These are phyloP conservation scores for Gobius niger DNA, from an alignment of 2,113 vertebrate genomes.

Conservation along the genomic window DNA sequence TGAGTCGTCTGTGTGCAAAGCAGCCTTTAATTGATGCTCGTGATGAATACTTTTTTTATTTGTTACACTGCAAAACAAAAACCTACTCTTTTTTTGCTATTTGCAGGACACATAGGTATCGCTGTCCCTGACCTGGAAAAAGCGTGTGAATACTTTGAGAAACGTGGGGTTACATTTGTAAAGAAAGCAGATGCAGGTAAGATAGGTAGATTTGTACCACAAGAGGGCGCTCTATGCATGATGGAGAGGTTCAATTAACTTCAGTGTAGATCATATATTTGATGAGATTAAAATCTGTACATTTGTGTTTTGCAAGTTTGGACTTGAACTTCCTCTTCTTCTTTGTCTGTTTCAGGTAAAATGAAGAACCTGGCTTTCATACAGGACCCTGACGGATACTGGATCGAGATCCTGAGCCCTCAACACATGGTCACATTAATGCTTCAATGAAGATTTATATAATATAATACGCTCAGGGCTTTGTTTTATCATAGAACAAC, in stretches of 20 bases:
- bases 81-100: too few relatives aligned
- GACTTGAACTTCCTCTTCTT: not conserved
- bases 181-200: conserved; percentile 86
- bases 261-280: too few relatives aligned
- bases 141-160: conserved; percentile 85
- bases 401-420: conserved; percentile 88
- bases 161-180: conserved; percentile 82
- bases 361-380: conserved; percentile 88
- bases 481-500: not conserved
- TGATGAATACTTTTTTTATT: not conserved
- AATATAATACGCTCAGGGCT: not conserved
- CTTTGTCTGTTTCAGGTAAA: conserved; percentile 72
- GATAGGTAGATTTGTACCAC: too few relatives aligned
- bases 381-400: conserved; percentile 88
- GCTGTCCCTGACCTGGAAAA: conserved; percentile 82
- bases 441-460: conserved; percentile 13
- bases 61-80: too few relatives aligned
- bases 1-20: conserved; percentile 40
- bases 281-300: too few relatives aligned
- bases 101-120: conserved; percentile 85
- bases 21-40: not conserved
- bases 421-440: conserved; percentile 74
- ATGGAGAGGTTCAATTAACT: too few relatives aligned
- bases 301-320: too few relatives aligned
- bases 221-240: too few relatives aligned